These are phyloP conservation scores for Hexactinellida sp. DNA, from an alignment of 37 sponge, comb jelly and placozoan species.

Conservation along the genomic window DNA sequence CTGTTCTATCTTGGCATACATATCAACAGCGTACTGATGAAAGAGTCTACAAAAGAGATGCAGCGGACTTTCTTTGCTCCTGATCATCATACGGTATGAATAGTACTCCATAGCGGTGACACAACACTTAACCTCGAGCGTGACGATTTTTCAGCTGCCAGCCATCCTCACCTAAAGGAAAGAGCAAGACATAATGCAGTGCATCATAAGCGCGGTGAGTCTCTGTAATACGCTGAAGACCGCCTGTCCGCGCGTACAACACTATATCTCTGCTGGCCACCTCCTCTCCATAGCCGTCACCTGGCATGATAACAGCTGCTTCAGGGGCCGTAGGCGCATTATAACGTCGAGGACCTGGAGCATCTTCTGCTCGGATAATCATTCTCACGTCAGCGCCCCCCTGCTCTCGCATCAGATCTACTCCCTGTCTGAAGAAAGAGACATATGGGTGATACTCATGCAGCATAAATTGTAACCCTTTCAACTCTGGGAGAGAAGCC, in stretches of 20 bases:
- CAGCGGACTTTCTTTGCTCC: neutral
- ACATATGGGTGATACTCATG: neutral
- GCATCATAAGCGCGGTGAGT: neutral
- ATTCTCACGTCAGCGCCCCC: neutral
- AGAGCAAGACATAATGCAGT: neutral
- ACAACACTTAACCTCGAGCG: neutral
- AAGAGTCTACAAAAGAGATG: neutral
- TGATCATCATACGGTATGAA: neutral
- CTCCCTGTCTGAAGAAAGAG: neutral
- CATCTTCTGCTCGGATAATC: neutral
- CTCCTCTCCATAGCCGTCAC: neutral
- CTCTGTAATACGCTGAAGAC: neutral
- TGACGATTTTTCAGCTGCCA: neutral
- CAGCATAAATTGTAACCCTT: neutral
- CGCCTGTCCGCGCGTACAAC: neutral
- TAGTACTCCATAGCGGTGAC: neutral
- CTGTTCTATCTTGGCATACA: conserved; percentile 6
- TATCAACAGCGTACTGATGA: neutral
- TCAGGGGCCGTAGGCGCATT: neutral
- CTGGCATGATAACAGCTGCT: neutral
- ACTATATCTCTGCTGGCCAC: neutral
- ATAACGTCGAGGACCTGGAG: neutral
- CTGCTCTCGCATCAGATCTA: neutral
- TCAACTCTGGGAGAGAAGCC: neutral
- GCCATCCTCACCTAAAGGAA: neutral